These are phyloP conservation scores for Crotalus horridus DNA, from an alignment of 2,113 vertebrate species.

Conservation along the genomic window DNA sequence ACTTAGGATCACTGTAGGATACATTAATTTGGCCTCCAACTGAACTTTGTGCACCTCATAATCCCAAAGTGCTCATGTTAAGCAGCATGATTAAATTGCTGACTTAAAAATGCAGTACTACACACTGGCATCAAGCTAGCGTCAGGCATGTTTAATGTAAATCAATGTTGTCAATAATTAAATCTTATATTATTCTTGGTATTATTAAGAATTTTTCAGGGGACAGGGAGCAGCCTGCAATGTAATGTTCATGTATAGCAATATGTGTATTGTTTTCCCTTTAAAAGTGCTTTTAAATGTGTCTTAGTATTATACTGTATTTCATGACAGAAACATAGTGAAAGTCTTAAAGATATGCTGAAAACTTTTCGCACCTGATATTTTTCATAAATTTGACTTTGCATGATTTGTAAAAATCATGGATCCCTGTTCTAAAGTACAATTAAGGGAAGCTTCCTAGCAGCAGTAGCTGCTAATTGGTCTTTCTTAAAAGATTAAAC, in stretches of 20 bases:
- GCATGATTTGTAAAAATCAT: not conserved
- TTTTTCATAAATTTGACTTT: not conserved
- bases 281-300: not conserved
- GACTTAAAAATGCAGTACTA: not conserved
- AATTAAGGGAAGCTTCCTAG: not conserved
- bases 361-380: not conserved
- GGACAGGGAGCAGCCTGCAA: not conserved
- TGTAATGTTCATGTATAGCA: not conserved
- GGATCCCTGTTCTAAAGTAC: not conserved
- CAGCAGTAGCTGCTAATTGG: not conserved
- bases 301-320: not conserved
- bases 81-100: not conserved
- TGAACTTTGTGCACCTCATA: not conserved
- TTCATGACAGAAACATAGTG: not conserved
- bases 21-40: not conserved
- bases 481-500: not conserved
- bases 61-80: not conserved
- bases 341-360: not conserved
- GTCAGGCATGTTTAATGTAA: not conserved
- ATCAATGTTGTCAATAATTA: not conserved
- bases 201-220: not conserved
- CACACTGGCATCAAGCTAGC: not conserved
- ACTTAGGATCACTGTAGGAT: not conserved
- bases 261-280: not conserved
- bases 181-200: not conserved